Conservation (phyloP, 1,140 invertebrate genomes). For the Muscidifurax raptorellus region DNA sequence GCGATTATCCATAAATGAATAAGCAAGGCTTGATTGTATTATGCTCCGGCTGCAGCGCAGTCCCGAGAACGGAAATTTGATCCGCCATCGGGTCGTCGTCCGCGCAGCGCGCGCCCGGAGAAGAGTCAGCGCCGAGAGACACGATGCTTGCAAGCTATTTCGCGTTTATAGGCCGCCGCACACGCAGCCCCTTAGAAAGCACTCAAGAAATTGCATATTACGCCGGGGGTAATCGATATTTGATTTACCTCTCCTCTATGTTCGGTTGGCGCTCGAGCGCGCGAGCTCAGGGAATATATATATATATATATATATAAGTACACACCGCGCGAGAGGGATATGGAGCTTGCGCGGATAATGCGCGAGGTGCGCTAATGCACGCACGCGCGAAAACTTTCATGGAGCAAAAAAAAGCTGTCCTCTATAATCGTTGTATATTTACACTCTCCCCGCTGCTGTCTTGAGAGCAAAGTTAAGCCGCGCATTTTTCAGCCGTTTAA, state of each 20-base stretch:
- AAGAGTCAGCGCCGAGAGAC: too few relatives aligned
- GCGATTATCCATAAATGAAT: neutral
- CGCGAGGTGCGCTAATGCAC: neutral
- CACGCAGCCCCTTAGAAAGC: neutral
- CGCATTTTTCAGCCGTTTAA: neutral
- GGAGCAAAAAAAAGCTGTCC: neutral
- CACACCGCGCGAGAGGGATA: conserved; percentile 15
- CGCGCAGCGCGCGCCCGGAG: too few relatives aligned
- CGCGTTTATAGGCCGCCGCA: conserved; percentile 10
- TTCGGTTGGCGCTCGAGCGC: neutral
- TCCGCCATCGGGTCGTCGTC: neutral
- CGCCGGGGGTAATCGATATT: conserved; percentile 32
- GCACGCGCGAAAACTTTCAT: neutral
- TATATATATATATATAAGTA: too few relatives aligned
- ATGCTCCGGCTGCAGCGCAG: neutral
- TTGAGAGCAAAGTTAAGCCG: neutral
- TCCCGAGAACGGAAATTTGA: neutral
- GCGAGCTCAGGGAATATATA: too few relatives aligned
- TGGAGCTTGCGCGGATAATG: conserved; percentile 7
- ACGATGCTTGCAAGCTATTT: conserved; percentile 5
- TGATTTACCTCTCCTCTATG: conserved; percentile 14
- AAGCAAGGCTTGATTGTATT: neutral
- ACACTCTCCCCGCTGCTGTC: neutral
- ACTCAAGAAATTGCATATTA: conserved; percentile 45
- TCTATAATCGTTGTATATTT: neutral